These are phyloP conservation scores for Sarcophaga carnaria DNA, from an alignment of 2,888 invertebrate genomes.

Conservation along the genomic window DNA sequence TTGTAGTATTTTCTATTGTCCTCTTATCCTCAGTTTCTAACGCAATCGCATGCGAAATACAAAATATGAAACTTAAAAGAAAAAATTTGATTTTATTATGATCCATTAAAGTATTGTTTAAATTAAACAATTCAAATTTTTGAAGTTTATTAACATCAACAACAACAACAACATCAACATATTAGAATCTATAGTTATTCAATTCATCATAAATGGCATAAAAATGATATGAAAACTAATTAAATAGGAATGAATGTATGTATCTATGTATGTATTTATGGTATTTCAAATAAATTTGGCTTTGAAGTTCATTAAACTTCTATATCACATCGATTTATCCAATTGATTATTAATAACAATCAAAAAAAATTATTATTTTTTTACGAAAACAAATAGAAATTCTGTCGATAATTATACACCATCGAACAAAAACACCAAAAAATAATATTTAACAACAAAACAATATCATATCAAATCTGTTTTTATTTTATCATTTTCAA, in stretches of 20 bases:
- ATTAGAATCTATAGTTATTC: neutral
- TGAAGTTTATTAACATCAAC: no score
- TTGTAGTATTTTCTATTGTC: no score
- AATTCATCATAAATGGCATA: neutral
- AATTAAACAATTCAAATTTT: no score
- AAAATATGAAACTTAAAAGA: no score
- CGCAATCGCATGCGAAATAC: no score
- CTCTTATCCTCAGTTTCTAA: no score
- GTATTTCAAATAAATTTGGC: neutral
- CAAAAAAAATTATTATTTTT: neutral
- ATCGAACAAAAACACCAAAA: no score
- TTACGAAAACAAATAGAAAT: no score
- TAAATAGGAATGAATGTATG: neutral
- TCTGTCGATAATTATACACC: no score
- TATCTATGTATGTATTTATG: neutral
- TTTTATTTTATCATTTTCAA: slow-evolving; percentile 22
- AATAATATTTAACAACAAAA: neutral
- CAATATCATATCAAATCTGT: slow-evolving; percentile 43
- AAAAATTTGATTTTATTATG: no score
- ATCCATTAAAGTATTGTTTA: no score
- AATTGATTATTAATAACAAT: slow-evolving; percentile 11
- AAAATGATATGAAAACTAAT: neutral
- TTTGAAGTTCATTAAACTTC: slow-evolving; percentile 35
- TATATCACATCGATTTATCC: slow-evolving; percentile 10
- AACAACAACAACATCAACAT: no score